Evolutionary conservation across 2,797 vertebrate species (phyloP).

Genomic region (Toxotes lorentzi): DNA sequence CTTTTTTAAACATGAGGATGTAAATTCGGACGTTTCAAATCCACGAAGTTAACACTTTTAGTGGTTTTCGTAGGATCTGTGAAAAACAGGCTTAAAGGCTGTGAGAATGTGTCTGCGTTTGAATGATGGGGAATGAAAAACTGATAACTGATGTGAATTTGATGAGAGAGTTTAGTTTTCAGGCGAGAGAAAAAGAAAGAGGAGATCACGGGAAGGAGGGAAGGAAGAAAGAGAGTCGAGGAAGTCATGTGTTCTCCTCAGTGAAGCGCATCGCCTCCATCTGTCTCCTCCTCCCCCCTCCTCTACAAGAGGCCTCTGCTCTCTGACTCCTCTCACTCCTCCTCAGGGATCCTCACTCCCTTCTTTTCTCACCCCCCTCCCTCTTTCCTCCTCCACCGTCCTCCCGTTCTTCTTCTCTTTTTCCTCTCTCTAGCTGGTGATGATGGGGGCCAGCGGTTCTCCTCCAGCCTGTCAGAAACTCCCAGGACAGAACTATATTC

Average conservation of each 20-base stretch:
- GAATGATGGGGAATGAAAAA: no score
- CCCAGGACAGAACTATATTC: constrained; percentile 47
- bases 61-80: no score
- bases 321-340: constrained; percentile 48
- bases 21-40: no score
- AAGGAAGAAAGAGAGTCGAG: neutral
- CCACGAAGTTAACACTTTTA: no score
- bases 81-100: no score
- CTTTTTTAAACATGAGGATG: no score
- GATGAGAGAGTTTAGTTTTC: constrained; percentile 20
- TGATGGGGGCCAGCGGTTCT: constrained; percentile 66
- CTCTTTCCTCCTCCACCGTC: constrained; percentile 20
- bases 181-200: neutral
- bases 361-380: constrained; percentile 20
- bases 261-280: constrained; percentile 56
- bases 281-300: constrained; percentile 44
- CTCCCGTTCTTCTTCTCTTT: neutral
- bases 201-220: neutral
- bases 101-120: no score
- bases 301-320: constrained; percentile 46
- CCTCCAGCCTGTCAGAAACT: constrained; percentile 64
- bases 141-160: neutral
- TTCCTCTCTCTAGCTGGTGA: constrained; percentile 55
- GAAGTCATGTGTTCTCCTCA: constrained; percentile 50
- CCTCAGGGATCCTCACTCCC: constrained; percentile 51